Evolutionary conservation across 2,113 vertebrate species (phyloP).

Genomic region (Amphiprion ocellaris): DNA sequence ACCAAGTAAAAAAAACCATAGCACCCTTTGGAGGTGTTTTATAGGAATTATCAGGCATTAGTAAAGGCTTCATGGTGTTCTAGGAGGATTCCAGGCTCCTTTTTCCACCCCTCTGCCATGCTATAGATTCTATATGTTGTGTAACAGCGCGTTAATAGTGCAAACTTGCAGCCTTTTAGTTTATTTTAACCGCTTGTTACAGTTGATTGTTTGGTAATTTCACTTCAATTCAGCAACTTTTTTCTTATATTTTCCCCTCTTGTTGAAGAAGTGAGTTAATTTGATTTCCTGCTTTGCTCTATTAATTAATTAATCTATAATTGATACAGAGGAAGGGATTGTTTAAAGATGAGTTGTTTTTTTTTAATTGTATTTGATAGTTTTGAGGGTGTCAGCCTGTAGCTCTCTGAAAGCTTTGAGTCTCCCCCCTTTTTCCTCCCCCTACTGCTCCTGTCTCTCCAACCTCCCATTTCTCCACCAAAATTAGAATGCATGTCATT

Average conservation of each 20-base stretch:
- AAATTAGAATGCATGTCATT: conserved; percentile 84
- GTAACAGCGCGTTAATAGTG: conserved; percentile 64
- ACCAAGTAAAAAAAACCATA: conserved; percentile 54
- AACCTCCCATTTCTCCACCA: conserved; percentile 72
- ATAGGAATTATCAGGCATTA: background rate
- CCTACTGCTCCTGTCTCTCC: conserved; percentile 20
- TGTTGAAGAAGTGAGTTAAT: background rate
- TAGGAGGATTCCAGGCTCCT: conserved; percentile 29
- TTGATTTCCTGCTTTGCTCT: background rate
- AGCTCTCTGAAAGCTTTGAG: conserved; percentile 28
- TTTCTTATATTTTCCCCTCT: background rate
- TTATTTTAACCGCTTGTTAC: background rate
- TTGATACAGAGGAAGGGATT: rapidly evolving
- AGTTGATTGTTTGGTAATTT: background rate
- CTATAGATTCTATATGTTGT: conserved; percentile 69
- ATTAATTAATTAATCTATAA: background rate
- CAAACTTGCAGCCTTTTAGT: conserved; percentile 54
- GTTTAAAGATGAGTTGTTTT: no score
- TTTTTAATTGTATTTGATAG: conserved; percentile 17
- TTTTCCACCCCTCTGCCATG: conserved; percentile 23
- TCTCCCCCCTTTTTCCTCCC: background rate
- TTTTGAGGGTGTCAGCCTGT: conserved; percentile 28
- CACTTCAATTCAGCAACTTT: conserved; percentile 38
- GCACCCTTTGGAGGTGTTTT: conserved; percentile 40
- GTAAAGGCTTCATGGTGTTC: conserved; percentile 15